Evolutionary conservation across 1,140 invertebrate genomes (phyloP).

Genomic region (Calliphora vicina): DNA sequence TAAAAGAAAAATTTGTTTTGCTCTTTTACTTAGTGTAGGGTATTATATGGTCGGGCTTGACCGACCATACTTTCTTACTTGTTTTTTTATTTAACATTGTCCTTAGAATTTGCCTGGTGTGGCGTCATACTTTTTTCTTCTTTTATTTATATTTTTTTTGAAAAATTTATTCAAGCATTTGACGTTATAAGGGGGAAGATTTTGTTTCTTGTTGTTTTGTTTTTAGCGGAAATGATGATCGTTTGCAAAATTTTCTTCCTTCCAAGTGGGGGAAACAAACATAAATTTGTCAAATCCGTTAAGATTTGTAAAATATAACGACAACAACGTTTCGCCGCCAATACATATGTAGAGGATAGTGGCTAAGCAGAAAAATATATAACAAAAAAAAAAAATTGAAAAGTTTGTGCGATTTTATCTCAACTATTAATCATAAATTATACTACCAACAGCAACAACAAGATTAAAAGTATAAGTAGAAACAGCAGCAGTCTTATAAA

Average conservation of each 20-base stretch:
- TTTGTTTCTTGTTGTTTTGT: background rate
- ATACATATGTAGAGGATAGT: background rate
- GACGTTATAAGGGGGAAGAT: background rate
- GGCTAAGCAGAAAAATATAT: background rate
- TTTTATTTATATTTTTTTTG: no score
- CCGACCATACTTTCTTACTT: no score
- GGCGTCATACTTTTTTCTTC: background rate
- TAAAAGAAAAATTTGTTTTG: no score
- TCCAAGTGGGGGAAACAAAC: slow-evolving; percentile 6
- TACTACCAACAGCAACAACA: background rate
- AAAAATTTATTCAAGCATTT: background rate
- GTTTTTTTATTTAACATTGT: background rate
- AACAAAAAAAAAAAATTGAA: background rate
- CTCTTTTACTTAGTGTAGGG: no score
- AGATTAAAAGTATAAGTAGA: background rate
- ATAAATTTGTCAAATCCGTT: slow-evolving; percentile 34
- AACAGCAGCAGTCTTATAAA: background rate
- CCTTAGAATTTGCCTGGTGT: background rate
- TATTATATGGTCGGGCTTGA: no score
- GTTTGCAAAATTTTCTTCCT: slow-evolving; percentile 35
- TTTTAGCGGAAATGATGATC: slow-evolving; percentile 58
- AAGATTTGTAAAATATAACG: slow-evolving; percentile 9
- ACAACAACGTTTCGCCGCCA: background rate
- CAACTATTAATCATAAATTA: slow-evolving; percentile 10
- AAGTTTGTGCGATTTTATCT: background rate